Evolutionary conservation across 2,888 invertebrate genomes (phyloP).

Genomic region (Steinernema scapterisci): DNA sequence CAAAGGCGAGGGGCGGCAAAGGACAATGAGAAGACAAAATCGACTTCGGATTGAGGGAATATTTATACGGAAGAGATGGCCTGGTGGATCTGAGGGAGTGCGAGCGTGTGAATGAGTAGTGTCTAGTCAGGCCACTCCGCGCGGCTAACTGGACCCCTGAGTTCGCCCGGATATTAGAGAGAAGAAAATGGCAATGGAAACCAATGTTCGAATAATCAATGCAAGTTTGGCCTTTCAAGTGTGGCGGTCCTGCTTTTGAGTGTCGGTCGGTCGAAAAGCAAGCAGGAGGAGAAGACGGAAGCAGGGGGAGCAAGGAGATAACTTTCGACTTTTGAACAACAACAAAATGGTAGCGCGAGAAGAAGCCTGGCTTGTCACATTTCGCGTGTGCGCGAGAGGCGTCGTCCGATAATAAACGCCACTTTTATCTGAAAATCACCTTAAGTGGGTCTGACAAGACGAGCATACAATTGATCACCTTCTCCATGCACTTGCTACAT

Average conservation of each 20-base stretch:
- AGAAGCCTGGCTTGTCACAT: conserved; percentile 10
- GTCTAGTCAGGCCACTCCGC: not conserved
- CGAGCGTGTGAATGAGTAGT: not conserved
- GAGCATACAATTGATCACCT: too few relatives aligned
- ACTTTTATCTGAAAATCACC: too few relatives aligned
- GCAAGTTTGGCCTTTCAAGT: conserved; percentile 28
- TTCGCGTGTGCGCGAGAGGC: too few relatives aligned
- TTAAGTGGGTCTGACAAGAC: too few relatives aligned
- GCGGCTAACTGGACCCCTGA: not conserved
- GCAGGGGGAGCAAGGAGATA: not conserved
- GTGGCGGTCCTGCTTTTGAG: conserved; percentile 16
- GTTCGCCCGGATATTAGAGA: conserved; percentile 27
- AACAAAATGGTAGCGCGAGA: not conserved
- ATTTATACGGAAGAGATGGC: not conserved
- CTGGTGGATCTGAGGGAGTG: not conserved
- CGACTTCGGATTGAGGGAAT: not conserved
- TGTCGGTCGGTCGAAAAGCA: not conserved
- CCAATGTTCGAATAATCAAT: conserved; percentile 29
- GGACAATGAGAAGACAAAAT: conserved; percentile 1
- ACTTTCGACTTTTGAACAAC: conserved; percentile 13
- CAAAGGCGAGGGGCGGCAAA: not conserved
- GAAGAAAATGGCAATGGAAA: conserved; percentile 27
- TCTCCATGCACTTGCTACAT: not conserved
- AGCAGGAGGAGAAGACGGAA: too few relatives aligned
- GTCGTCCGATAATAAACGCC: too few relatives aligned